phyloP scores from a whole-genome alignment of 2,113 vertebrate genomes.

The Bombycilla garrulus region DNA sequence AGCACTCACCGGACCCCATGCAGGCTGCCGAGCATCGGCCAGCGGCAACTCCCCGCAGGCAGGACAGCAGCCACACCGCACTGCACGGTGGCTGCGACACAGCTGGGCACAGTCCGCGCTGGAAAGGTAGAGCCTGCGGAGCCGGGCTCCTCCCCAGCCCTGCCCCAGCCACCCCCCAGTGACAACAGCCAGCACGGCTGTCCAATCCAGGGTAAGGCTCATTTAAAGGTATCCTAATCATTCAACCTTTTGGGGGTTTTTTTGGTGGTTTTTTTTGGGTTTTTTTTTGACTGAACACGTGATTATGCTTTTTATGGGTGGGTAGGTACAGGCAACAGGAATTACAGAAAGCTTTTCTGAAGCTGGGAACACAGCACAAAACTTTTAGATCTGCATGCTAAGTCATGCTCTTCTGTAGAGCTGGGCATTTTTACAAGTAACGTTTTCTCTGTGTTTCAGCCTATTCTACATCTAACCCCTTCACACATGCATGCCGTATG shows the following conservation, averaged over 20 bases:
- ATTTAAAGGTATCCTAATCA: background rate
- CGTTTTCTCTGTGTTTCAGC: background rate
- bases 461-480: background rate
- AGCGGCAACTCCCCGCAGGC: background rate
- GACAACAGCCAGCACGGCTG: background rate
- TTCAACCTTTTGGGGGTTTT: accelerated
- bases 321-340: background rate
- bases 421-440: background rate
- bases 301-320: background rate
- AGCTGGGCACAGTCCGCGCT: too few species aligned
- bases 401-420: background rate
- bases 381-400: background rate
- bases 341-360: background rate
- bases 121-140: too few species aligned
- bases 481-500: accelerated
- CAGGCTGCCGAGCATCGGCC: background rate
- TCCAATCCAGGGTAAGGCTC: background rate
- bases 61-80: background rate
- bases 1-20: constrained; percentile 28
- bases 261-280: too few species aligned
- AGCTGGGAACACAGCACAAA: background rate
- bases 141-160: too few species aligned
- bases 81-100: too few species aligned
- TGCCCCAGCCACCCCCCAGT: background rate
- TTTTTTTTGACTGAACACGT: background rate